Conservation (phyloP, 2,797 vertebrate species). For the Hoplostethus mediterraneus region DNA sequence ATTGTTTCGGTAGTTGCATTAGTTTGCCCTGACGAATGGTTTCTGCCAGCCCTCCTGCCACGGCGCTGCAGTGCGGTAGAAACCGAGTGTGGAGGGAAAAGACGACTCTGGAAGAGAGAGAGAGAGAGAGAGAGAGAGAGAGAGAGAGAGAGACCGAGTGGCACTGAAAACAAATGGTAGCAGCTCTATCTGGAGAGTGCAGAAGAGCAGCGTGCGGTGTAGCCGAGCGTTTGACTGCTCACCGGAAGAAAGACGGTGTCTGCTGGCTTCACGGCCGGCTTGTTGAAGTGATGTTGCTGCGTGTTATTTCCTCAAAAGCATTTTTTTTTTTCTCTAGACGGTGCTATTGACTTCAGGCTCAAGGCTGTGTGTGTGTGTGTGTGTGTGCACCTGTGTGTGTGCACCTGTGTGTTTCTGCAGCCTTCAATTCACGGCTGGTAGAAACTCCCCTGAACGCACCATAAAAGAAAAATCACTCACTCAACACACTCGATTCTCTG, state of each 20-base stretch:
- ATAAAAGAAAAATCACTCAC: conserved; percentile 64
- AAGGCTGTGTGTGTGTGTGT: conserved; percentile 6
- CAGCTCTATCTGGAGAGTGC: neutral
- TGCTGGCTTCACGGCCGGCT: conserved; percentile 29
- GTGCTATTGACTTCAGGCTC: conserved; percentile 25
- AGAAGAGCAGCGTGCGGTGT: neutral
- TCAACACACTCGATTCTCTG: conserved; percentile 54
- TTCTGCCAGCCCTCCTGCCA: conserved; percentile 3
- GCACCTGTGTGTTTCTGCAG: conserved; percentile 22
- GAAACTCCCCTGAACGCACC: conserved; percentile 53
- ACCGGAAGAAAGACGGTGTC: conserved; percentile 22
- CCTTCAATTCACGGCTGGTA: conserved; percentile 27
- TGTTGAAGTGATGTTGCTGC: conserved; percentile 21
- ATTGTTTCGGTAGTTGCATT: conserved; percentile 6
- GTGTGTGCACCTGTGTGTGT: conserved; percentile 1
- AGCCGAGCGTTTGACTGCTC: conserved; percentile 25
- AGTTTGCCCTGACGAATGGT: conserved; percentile 1
- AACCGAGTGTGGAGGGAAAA: neutral
- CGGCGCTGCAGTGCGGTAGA: neutral
- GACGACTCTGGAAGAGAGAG: conserved; percentile 12
- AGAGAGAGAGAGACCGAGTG: neutral
- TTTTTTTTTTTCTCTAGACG: conserved; percentile 15
- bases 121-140: neutral
- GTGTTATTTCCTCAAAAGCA: neutral
- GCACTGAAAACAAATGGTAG: conserved; percentile 18